Evolutionary conservation across 1,140 invertebrate species (phyloP).

Genomic region (Bombus picipes): DNA sequence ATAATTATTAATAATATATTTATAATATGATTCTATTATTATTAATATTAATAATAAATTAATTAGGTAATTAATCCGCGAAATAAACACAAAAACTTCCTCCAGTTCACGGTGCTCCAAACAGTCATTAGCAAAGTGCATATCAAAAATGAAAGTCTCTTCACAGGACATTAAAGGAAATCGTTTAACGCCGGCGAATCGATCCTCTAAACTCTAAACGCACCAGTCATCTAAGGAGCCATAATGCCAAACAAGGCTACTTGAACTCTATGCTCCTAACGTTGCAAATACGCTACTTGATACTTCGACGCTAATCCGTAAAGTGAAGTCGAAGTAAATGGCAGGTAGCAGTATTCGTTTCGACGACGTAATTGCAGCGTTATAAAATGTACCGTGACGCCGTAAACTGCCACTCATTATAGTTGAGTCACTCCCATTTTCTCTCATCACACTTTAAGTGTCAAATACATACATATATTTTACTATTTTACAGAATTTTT

Average conservation of each 20-base stretch:
- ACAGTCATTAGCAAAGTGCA: not conserved
- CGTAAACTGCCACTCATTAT: not conserved
- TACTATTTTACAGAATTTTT: no score
- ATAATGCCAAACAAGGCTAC: not conserved
- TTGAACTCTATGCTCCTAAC: not conserved
- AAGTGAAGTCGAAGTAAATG: not conserved
- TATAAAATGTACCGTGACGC: not conserved
- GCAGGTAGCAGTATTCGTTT: not conserved
- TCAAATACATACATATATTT: no score
- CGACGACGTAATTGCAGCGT: not conserved
- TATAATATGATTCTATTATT: no score
- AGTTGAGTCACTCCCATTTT: no score
- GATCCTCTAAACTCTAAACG: not conserved
- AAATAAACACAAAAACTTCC: not conserved
- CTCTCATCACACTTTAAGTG: not conserved
- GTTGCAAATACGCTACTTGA: not conserved
- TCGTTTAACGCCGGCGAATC: not conserved
- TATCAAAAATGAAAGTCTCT: not conserved
- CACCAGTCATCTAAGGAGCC: not conserved
- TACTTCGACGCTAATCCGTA: not conserved
- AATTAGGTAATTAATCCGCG: no score
- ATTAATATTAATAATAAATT: no score
- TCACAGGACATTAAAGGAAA: no score
- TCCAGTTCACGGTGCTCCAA: no score
- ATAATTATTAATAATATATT: no score